Percentiles rank a stretch among this genome's conserved stretches.
Evolutionary conservation across 2,888 invertebrate genomes (phyloP).

Genomic region (Branchinecta sandiegonensis): DNA sequence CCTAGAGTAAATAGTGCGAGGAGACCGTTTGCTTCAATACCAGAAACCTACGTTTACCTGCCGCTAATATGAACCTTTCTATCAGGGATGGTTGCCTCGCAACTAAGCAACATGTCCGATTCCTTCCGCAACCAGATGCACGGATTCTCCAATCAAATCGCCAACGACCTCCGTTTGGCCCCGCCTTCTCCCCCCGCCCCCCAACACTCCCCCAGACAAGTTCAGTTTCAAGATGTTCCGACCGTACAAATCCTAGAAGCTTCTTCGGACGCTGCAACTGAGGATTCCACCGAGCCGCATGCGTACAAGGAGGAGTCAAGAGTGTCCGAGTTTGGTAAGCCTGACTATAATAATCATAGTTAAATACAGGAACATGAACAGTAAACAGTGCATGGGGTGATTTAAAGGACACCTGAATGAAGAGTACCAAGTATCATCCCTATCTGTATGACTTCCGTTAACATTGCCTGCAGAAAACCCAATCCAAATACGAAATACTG

Average conservation of each 20-base stretch:
- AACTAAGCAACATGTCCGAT: constrained; percentile 50
- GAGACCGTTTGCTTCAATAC: too few species aligned
- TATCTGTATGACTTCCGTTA: too few species aligned
- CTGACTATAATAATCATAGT: not conserved
- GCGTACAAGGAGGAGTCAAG: constrained; percentile 55
- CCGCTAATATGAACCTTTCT: constrained; percentile 20
- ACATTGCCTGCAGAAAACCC: too few species aligned
- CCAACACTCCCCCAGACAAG: not conserved
- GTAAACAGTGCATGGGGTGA: too few species aligned
- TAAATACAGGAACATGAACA: too few species aligned
- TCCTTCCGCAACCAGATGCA: constrained; percentile 52
- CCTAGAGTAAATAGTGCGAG: too few species aligned
- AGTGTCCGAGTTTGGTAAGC: constrained; percentile 54
- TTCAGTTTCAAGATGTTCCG: constrained; percentile 20
- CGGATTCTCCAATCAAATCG: constrained; percentile 49
- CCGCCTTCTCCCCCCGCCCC: constrained; percentile 32
- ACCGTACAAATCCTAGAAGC: constrained; percentile 19
- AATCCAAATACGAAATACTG: too few species aligned
- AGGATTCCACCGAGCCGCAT: constrained; percentile 44
- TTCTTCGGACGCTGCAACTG: constrained; percentile 18
- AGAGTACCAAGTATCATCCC: too few species aligned
- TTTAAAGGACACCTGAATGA: too few species aligned
- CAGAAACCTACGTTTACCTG: too few species aligned
- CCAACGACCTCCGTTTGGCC: constrained; percentile 42
- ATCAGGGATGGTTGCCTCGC: constrained; percentile 44